Evolutionary conservation across 2,888 invertebrate genomes (phyloP), one percentile per base, ranked within the genome.

Genomic region (Chalcis sispes): DNA sequence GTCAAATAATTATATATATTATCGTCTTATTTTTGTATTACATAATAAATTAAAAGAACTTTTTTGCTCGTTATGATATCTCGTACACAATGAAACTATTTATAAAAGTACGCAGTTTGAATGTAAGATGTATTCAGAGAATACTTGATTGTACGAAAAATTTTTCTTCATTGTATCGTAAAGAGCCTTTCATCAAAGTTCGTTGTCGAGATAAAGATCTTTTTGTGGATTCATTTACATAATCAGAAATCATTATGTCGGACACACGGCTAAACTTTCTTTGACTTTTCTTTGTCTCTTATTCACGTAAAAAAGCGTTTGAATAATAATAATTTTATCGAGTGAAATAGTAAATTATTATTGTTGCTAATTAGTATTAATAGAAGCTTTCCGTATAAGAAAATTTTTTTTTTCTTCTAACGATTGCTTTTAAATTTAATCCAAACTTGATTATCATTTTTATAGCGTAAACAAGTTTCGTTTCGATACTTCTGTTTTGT

Each of bases 171-270:
- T 40, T 56, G 36, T 13, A 15, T 23, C 0, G 10, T 10, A 13
- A 2, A 40, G 20, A 59, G 20, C 48, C 25, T 50, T 20, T 50
- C 32, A 32, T 20, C 15, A 18, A 59, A 62, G 61, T 36, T 61
- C 27, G n/a, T 18, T 36, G 32, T 27, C 46, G n/a, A n/a, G 62
- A 20, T 50, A 64, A 50, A 29, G 29, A 32, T 64, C 48, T 32
- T 64, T n/a, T 64, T 64, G 32, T 64, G 48, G n/a, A 25, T 25
- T 25, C 56, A 67, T 67, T 67, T 67, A 56, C 54, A 56, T 67
- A 67, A 67, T 54, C 48, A 23, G 29, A 29, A 56, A 42, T 56
- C 56, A 56, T 66, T 66, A 66, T 32, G 10, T 54, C 40, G 25
- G 25, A 8, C 18, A 27, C 27, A n/a, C 48, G 18, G 58, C 32